A percentile compares a stretch with the other conserved stretches of the same genome.
Conservation (phyloP, 2,888 invertebrate genomes). For the Leucoma salicis region DNA sequence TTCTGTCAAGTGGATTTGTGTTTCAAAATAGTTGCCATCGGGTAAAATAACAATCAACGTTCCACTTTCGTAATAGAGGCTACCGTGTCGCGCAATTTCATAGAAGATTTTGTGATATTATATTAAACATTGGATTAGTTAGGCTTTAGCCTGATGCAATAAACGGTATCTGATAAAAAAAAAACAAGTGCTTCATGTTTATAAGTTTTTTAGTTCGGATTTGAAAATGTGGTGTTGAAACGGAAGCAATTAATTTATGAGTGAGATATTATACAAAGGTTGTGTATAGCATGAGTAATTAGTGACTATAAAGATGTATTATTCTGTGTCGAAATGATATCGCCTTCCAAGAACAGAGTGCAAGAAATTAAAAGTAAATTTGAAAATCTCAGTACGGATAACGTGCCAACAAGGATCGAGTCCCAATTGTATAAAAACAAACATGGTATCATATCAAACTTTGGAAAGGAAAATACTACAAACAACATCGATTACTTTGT, state of each 20-base stretch:
- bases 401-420: slow-evolving; percentile 32
- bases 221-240: slow-evolving; percentile 7
- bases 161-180: slow-evolving; percentile 23
- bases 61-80: slow-evolving; percentile 33
- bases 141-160: slow-evolving; percentile 14
- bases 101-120: slow-evolving; percentile 15
- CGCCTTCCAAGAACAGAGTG: slow-evolving; percentile 78
- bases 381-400: slow-evolving; percentile 73
- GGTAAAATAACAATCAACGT: slow-evolving; percentile 41
- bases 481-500: slow-evolving; percentile 24
- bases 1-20: slow-evolving; percentile 49
- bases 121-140: slow-evolving; percentile 14
- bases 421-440: slow-evolving; percentile 36
- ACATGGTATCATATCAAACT: slow-evolving; percentile 11
- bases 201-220: slow-evolving; percentile 8
- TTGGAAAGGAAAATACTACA: slow-evolving; percentile 32
- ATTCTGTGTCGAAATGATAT: slow-evolving; percentile 65
- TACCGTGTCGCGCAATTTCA: slow-evolving; percentile 27
- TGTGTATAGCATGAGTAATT: slow-evolving; percentile 9
- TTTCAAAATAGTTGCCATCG: slow-evolving; percentile 48
- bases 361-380: slow-evolving; percentile 85
- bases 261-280: slow-evolving; percentile 2
- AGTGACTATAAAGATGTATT: slow-evolving; percentile 52
- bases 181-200: slow-evolving; percentile 18
- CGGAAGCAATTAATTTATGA: slow-evolving; percentile 3